Conservation (phyloP, 2,113 vertebrate species). For the Lichenostomus cassidix region DNA sequence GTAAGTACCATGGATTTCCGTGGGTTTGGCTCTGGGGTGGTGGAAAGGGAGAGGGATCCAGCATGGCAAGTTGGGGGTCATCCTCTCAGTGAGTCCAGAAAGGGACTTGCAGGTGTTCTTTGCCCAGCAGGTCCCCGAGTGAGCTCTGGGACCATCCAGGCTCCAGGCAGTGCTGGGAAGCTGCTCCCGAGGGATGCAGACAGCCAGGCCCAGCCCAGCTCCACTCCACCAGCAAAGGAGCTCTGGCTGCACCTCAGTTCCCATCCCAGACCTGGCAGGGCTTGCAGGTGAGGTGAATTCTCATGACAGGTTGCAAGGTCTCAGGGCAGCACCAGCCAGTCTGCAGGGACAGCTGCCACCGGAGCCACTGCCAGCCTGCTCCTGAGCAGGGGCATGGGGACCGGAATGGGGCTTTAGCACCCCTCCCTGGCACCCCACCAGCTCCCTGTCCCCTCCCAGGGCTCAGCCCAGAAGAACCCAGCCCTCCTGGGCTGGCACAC, state of each 20-base stretch:
- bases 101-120: not conserved
- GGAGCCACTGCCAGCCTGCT: not conserved
- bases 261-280: not conserved
- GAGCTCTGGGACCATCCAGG: accelerated
- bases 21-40: not conserved
- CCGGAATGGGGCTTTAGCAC: not conserved
- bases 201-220: accelerated
- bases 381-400: accelerated
- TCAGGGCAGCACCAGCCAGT: not conserved
- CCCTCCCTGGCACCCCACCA: not conserved
- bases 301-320: not conserved
- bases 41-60: not conserved
- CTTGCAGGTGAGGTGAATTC: not conserved
- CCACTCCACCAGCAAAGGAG: not conserved
- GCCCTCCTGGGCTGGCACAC: not conserved
- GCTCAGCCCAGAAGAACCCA: not conserved
- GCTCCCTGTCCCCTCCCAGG: not conserved
- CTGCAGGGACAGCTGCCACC: not conserved
- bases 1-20: constrained; percentile 33
- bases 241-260: not conserved
- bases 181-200: not conserved
- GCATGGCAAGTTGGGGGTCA: accelerated
- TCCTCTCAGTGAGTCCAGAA: not conserved
- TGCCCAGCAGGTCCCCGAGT: not conserved
- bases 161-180: not conserved